Evolutionary conservation across 1,140 invertebrate genomes (phyloP).

Genomic region (Brachionus asplanchnoidis): DNA sequence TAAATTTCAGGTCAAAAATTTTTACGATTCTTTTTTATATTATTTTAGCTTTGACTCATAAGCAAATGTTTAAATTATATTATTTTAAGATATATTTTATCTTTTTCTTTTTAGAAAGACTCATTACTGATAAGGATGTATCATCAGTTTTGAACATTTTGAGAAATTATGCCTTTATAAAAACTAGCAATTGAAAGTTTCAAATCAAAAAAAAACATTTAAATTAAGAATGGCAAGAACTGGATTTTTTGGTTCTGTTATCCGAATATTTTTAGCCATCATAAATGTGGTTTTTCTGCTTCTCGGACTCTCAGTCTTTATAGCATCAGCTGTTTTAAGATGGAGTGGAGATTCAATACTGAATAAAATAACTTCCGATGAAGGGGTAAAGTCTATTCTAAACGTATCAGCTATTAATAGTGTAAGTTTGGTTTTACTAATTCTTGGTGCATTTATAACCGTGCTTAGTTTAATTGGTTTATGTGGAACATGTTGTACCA

Average conservation of each 20-base stretch:
- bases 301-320: not conserved
- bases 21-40: not conserved
- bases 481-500: conserved; percentile 20
- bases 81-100: not conserved
- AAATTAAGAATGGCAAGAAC: conserved; percentile 24
- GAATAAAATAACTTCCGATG: conserved; percentile 21
- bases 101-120: not conserved
- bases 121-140: not conserved
- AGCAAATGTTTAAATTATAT: not conserved
- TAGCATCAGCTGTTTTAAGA: not conserved
- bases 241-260: conserved; percentile 30
- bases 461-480: conserved; percentile 14
- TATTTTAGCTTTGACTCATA: not conserved
- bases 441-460: conserved; percentile 21
- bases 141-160: not conserved
- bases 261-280: not conserved
- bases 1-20: not conserved
- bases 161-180: not conserved
- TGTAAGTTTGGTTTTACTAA: not conserved
- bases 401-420: conserved; percentile 25
- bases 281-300: conserved; percentile 21
- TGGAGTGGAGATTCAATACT: conserved; percentile 34
- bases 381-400: not conserved
- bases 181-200: not conserved
- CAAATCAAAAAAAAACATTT: not conserved